Percentiles rank a stretch among this genome's conserved stretches.
These are phyloP conservation scores for Dicrurus megarhynchus DNA, from an alignment of 2,113 vertebrate genomes.

Conservation along the genomic window DNA sequence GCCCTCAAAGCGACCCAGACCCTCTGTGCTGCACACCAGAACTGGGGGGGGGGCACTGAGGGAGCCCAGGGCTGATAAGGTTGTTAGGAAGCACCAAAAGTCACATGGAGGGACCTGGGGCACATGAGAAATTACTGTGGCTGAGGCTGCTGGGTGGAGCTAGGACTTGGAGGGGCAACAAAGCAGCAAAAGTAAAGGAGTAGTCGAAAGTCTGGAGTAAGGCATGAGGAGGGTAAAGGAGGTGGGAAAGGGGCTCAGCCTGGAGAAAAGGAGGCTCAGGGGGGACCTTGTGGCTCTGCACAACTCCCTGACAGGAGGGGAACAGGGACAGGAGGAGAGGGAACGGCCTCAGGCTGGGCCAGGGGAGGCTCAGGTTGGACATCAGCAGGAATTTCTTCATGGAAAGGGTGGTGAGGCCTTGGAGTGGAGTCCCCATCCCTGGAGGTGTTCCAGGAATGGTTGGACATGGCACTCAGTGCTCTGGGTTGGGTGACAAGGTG, in stretches of 20 bases:
- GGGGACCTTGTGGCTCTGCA: neutral
- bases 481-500: neutral
- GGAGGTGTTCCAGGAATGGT: fast-evolving
- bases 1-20: neutral
- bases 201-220: neutral
- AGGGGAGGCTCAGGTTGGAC: neutral
- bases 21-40: neutral
- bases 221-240: neutral
- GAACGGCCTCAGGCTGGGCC: neutral
- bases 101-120: neutral
- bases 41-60: neutral
- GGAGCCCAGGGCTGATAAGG: neutral
- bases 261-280: neutral
- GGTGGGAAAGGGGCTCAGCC: neutral
- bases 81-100: neutral
- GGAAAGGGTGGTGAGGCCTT: neutral
- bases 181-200: neutral
- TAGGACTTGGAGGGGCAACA: too few relatives aligned
- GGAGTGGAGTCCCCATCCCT: neutral
- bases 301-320: neutral
- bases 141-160: neutral
- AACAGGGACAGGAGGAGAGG: neutral
- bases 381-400: neutral
- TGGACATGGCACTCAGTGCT: neutral
- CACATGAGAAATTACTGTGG: neutral